Percentiles rank a stretch among this genome's conserved stretches.
Conservation (phyloP, 1,140 invertebrate genomes). For the Palaemon carinicauda region DNA sequence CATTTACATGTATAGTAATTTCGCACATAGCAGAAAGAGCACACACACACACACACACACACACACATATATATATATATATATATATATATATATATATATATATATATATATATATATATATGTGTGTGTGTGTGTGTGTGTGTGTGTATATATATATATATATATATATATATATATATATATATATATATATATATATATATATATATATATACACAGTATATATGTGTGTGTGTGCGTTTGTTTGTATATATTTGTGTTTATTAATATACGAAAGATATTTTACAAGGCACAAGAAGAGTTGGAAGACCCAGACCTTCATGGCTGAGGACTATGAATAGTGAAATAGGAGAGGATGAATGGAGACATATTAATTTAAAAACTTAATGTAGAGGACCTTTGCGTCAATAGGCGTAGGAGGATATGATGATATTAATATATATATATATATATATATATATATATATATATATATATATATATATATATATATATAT, state of each 20-base stretch:
- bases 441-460: background rate
- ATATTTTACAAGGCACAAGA: no score
- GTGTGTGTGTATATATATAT: background rate
- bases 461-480: background rate
- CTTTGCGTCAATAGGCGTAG: no score
- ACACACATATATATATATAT: background rate
- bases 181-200: background rate
- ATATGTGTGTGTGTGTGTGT: background rate
- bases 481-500: constrained; percentile 2
- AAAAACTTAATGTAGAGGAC: no score
- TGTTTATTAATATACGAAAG: background rate
- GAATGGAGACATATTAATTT: no score
- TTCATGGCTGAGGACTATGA: no score
- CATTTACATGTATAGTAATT: no score
- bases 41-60: no score
- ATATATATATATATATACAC: background rate
- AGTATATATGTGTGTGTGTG: background rate
- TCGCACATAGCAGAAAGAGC: no score
- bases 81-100: constrained; percentile 2
- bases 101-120: background rate
- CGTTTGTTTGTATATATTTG: background rate
- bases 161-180: background rate
- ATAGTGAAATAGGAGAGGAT: no score
- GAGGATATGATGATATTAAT: no score
- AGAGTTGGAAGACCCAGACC: no score